These are phyloP conservation scores for Cosmia pyralina DNA, from an alignment of 2,888 invertebrate genomes.

Conservation along the genomic window DNA sequence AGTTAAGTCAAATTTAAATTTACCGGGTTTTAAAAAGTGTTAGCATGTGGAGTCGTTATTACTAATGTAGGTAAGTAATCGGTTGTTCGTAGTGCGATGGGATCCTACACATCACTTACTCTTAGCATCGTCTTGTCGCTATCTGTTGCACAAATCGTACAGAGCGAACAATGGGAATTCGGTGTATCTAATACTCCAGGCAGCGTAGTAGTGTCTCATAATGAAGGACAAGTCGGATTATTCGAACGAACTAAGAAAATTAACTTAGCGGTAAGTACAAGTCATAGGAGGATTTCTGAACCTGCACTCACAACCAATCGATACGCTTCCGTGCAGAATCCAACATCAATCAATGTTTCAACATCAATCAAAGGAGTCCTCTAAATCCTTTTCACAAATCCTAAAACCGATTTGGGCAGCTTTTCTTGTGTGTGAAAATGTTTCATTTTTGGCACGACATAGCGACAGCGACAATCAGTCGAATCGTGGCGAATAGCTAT, in stretches of 20 bases:
- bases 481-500: background rate
- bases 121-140: conserved; percentile 17
- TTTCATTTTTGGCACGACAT: background rate
- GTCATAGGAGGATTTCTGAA: background rate
- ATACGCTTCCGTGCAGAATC: background rate
- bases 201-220: conserved; percentile 1
- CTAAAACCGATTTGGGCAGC: too few relatives aligned
- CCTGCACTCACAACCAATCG: background rate
- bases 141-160: background rate
- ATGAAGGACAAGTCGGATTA: conserved; percentile 18
- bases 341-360: background rate
- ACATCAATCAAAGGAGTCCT: background rate
- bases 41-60: conserved; percentile 10
- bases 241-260: conserved; percentile 34
- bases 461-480: background rate
- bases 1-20: conserved; percentile 1
- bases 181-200: background rate
- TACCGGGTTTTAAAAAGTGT: conserved; percentile 20
- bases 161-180: conserved; percentile 37
- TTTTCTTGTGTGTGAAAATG: too few relatives aligned
- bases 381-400: background rate
- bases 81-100: conserved; percentile 22
- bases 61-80: conserved; percentile 20
- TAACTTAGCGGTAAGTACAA: conserved; percentile 24
- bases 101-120: background rate